phyloP scores from a whole-genome alignment of 2,113 vertebrate species.

The Mustela nigripes region DNA sequence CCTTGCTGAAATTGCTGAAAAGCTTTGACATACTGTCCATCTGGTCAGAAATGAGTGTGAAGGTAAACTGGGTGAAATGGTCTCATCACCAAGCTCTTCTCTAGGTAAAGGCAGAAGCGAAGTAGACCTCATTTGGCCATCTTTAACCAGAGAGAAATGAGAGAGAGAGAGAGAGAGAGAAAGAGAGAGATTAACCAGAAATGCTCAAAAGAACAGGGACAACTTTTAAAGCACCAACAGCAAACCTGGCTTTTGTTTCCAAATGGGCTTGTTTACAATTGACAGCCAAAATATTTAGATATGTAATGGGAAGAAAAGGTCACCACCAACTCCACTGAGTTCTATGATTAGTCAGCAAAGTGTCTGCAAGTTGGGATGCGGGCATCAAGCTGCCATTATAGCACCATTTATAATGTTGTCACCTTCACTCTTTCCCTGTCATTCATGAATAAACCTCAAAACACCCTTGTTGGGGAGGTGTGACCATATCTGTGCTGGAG shows the following conservation, averaged over 20 bases:
- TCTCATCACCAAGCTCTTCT: neutral
- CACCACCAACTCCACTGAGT: constrained; percentile 50
- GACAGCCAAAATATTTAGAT: constrained; percentile 81
- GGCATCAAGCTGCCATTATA: constrained; percentile 71
- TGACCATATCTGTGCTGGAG: neutral
- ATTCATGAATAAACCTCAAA: constrained; percentile 9
- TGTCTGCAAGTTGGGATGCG: constrained; percentile 24
- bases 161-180: neutral
- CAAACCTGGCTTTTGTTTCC: constrained; percentile 54
- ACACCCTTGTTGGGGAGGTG: neutral
- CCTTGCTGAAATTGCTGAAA: neutral
- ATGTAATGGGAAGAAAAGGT: constrained; percentile 68
- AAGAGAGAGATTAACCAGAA: neutral
- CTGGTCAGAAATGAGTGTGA: neutral
- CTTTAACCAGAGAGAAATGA: neutral
- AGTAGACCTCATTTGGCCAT: neutral
- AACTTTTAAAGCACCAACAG: constrained; percentile 46
- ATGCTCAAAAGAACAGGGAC: neutral
- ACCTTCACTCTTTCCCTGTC: constrained; percentile 36
- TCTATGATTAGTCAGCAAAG: constrained; percentile 75
- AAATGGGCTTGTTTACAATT: constrained; percentile 72
- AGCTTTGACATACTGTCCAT: neutral
- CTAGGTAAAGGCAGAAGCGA: neutral
- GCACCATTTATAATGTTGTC: neutral
- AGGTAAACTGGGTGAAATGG: neutral